A percentile compares a stretch with the other conserved stretches of the same genome.
phyloP scores from a whole-genome alignment of 37 sponge, comb jelly and placozoan species.

The Aplysina aerophoba region DNA sequence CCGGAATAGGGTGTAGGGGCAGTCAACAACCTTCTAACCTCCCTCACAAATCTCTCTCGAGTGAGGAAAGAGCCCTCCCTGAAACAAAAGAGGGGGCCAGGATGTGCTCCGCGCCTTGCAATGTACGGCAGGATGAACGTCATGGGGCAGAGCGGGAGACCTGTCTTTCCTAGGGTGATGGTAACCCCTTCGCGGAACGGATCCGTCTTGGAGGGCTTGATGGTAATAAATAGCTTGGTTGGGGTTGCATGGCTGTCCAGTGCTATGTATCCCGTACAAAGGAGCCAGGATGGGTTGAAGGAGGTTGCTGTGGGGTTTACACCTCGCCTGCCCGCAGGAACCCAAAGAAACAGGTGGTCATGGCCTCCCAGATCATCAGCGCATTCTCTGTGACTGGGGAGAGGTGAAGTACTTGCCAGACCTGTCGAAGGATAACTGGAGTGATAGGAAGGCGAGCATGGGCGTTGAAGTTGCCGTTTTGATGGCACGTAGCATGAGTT shows the following conservation, averaged over 20 bases:
- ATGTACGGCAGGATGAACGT: slow-evolving; percentile 8
- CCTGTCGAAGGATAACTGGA: not conserved
- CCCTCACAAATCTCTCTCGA: not conserved
- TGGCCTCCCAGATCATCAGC: slow-evolving; percentile 28
- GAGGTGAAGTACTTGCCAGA: not conserved
- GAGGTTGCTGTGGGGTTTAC: too few species aligned
- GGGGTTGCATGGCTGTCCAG: not conserved
- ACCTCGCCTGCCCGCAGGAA: slow-evolving; percentile 27
- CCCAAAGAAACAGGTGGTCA: slow-evolving; percentile 13
- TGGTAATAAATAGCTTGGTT: not conserved
- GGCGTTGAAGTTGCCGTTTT: not conserved
- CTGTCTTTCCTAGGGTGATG: slow-evolving; percentile 5
- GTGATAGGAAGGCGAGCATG: slow-evolving; percentile 24
- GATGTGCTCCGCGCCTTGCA: not conserved
- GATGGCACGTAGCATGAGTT: slow-evolving; percentile 1
- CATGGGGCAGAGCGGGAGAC: not conserved
- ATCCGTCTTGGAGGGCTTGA: slow-evolving; percentile 26
- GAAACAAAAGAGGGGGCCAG: not conserved
- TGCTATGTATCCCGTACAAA: not conserved
- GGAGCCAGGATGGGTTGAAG: not conserved
- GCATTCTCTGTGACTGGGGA: not conserved
- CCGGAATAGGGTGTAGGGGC: not conserved
- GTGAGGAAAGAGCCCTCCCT: slow-evolving; percentile 1
- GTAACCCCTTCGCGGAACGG: slow-evolving; percentile 8
- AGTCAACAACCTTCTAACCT: not conserved